phyloP scores from a whole-genome alignment of 2,888 invertebrate species.

The Mimachlamys varia region DNA sequence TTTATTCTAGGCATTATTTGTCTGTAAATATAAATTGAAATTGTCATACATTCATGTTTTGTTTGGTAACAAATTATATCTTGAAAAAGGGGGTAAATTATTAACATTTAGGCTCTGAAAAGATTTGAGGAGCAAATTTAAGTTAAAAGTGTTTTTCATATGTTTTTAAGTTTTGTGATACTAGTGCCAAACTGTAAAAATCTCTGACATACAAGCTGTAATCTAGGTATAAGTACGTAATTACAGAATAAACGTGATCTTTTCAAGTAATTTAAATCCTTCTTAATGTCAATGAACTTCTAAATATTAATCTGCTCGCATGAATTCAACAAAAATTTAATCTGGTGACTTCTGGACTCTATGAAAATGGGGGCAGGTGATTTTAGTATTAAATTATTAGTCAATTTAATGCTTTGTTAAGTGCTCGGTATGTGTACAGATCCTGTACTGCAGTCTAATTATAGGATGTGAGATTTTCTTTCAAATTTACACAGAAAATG shows the following conservation, averaged over 20 bases:
- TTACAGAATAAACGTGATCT: neutral
- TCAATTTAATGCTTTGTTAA: neutral
- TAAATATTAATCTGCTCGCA: neutral
- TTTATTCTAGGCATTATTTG: too few relatives aligned
- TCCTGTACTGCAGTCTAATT: neutral
- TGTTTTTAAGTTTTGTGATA: too few relatives aligned
- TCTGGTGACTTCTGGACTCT: constrained; percentile 23
- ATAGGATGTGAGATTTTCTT: neutral
- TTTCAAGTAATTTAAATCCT: neutral
- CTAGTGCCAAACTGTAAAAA: too few relatives aligned
- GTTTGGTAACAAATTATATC: too few relatives aligned
- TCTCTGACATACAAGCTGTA: too few relatives aligned
- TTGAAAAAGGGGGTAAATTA: too few relatives aligned
- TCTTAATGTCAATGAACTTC: neutral
- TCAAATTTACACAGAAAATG: neutral
- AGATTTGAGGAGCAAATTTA: too few relatives aligned
- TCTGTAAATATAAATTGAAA: too few relatives aligned
- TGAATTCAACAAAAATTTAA: neutral
- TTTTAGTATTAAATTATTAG: neutral
- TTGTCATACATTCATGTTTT: too few relatives aligned
- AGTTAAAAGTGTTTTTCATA: too few relatives aligned
- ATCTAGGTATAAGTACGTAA: too few relatives aligned
- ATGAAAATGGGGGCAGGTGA: neutral
- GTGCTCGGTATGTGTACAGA: neutral
- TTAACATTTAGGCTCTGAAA: too few relatives aligned